Conservation (phyloP, 2,113 vertebrate genomes). For the Callaeas wilsoni region DNA sequence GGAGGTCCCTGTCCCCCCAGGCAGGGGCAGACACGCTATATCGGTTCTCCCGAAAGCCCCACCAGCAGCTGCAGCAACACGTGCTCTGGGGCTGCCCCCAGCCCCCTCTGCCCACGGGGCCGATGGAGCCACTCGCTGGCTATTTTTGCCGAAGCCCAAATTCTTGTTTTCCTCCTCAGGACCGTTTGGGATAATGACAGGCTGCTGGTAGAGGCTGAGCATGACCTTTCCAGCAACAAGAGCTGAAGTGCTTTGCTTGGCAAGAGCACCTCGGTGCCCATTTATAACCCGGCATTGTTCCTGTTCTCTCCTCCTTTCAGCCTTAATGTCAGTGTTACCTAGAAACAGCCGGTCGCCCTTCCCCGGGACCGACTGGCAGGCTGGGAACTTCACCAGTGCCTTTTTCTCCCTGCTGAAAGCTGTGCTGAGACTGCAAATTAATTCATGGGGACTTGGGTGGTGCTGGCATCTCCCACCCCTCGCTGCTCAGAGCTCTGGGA, state of each 20-base stretch:
- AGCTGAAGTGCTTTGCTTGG: slow-evolving; percentile 6
- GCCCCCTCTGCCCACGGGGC: background rate
- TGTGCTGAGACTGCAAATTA: background rate
- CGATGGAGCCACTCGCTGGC: background rate
- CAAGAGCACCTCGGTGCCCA: background rate
- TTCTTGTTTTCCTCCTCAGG: background rate
- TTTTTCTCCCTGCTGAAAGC: background rate
- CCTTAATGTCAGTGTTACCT: slow-evolving; percentile 13
- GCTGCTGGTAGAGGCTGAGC: background rate
- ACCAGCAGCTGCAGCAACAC: background rate
- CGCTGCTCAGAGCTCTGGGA: background rate
- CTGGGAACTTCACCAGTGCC: background rate
- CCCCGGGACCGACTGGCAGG: background rate
- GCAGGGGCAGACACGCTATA: background rate
- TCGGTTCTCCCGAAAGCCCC: background rate
- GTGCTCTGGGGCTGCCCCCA: background rate
- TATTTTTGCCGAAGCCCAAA: background rate
- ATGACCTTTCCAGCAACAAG: background rate
- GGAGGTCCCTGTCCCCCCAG: background rate
- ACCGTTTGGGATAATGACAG: background rate
- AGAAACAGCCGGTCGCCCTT: slow-evolving; percentile 3
- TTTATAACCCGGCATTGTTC: slow-evolving; percentile 4
- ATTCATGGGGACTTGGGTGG: background rate
- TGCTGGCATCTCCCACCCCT: background rate
- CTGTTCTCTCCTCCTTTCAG: background rate